A percentile compares a stretch with the other conserved stretches of the same genome.
phyloP scores from a whole-genome alignment of 2,888 invertebrate species.

The Meta bourneti region DNA sequence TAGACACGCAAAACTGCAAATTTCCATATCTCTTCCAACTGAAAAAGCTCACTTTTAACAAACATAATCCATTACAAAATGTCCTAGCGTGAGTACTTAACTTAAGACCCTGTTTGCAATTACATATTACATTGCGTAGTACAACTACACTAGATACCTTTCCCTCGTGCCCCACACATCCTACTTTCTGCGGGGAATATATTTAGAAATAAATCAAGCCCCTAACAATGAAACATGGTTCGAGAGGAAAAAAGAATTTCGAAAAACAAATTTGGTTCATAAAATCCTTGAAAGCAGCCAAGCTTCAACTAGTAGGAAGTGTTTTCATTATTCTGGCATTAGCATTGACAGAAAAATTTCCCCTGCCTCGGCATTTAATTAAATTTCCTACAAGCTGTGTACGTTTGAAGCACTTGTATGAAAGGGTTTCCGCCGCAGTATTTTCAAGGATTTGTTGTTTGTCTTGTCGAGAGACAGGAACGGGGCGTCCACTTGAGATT shows the following conservation, averaged over 20 bases:
- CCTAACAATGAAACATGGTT: neutral
- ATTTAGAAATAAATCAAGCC: neutral
- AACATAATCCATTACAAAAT: no score
- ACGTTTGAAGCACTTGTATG: slow-evolving; percentile 33
- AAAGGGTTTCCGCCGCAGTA: slow-evolving; percentile 33
- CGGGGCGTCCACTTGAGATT: slow-evolving; percentile 22
- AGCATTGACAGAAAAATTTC: slow-evolving; percentile 47
- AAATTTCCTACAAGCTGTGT: slow-evolving; percentile 56
- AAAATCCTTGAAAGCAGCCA: neutral
- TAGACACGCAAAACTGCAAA: no score
- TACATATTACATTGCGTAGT: no score
- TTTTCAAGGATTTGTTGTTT: slow-evolving; percentile 37
- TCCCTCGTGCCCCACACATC: neutral
- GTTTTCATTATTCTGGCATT: slow-evolving; percentile 62
- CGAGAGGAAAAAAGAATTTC: neutral
- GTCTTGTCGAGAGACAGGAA: slow-evolving; percentile 33
- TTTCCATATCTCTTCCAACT: no score
- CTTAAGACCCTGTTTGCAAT: no score
- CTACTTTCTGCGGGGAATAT: neutral
- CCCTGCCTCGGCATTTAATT: slow-evolving; percentile 30
- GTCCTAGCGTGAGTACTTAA: no score
- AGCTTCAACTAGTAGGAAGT: neutral
- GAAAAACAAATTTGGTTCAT: neutral
- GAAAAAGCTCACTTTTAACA: no score
- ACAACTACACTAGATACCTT: neutral